Evolutionary conservation across 2,888 invertebrate genomes (phyloP), one percentile per base, ranked within the genome.

Genomic region (Eulithis prunata): DNA sequence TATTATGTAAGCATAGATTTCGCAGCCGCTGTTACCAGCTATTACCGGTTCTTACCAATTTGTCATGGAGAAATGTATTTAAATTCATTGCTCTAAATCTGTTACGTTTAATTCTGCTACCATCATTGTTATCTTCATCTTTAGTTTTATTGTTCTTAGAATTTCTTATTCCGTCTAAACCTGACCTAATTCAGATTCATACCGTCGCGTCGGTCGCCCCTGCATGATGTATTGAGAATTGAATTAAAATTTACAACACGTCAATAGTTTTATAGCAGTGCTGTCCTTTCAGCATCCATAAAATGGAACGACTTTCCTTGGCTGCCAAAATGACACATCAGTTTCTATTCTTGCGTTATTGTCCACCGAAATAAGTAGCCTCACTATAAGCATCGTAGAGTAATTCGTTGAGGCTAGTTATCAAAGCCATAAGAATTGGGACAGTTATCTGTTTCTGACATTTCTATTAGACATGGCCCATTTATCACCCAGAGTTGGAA

Each of bases 241-340:
- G 46, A 58, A 66, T 70, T 59, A 60, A 58, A 57, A 62, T 65
- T 63, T 52, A 65, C 43, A 55, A 53, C 54, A 70, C 66, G 71
- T 72, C 73, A 71, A 75, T 73, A 71, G 71, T 70, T 72, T 75
- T 73, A 73, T 66, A 60, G 66, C 73, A 62, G 60, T 56, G 53
- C 62, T 67, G 73, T 72, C 75, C 71, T 73, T 73, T 71, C 64
- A 52, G 66, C 62, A 57, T 65, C 66, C 53, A 75, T 73, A 69
- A 73, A 75, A 72, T 62, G 64, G 65, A 70, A 75, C 69, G 70
- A 69, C 68, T 71, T 66, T 72, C 70, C 72, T 70, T 70, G 59
- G 71, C 64, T 75, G 75, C 75, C 73, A 75, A 72, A 70, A 62
- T 74, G 72, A 72, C 72, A 74, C 71, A 72, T 64, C 66, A 58